A percentile compares a stretch with the other conserved stretches of the same genome.
phyloP scores from a whole-genome alignment of 2,797 vertebrate genomes.

The Glyptemys insculpta region DNA sequence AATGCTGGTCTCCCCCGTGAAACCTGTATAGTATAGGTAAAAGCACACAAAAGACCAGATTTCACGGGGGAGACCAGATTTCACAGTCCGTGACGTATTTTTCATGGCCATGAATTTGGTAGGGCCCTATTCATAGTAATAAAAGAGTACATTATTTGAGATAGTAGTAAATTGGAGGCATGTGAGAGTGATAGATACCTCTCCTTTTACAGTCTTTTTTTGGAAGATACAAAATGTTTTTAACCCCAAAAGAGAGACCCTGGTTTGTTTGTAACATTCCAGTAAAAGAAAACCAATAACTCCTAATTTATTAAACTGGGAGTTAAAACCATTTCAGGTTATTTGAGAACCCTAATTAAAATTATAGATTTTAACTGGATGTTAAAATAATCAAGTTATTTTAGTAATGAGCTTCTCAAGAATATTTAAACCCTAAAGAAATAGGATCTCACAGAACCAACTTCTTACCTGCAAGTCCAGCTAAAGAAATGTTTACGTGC shows the following conservation, averaged over 20 bases:
- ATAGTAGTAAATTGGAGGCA: not conserved
- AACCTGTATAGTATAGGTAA: too few relatives aligned
- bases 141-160: not conserved
- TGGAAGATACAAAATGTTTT: not conserved
- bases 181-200: not conserved
- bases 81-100: too few relatives aligned
- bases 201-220: not conserved
- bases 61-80: too few relatives aligned
- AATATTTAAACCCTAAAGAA: not conserved
- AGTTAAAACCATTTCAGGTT: not conserved
- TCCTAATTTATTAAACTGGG: not conserved
- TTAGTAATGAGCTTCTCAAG: not conserved
- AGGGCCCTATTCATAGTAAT: not conserved
- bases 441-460: not conserved
- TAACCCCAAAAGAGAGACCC: not conserved
- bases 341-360: too few relatives aligned
- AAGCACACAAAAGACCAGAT: too few relatives aligned
- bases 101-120: too few relatives aligned
- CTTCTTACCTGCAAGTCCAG: not conserved
- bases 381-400: not conserved
- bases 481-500: not conserved
- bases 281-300: not conserved
- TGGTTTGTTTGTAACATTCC: not conserved
- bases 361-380: not conserved
- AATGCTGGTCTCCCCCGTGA: too few relatives aligned